These are phyloP conservation scores for Falcaria lacertinaria DNA, from an alignment of 2,888 invertebrate genomes.

Conservation along the genomic window DNA sequence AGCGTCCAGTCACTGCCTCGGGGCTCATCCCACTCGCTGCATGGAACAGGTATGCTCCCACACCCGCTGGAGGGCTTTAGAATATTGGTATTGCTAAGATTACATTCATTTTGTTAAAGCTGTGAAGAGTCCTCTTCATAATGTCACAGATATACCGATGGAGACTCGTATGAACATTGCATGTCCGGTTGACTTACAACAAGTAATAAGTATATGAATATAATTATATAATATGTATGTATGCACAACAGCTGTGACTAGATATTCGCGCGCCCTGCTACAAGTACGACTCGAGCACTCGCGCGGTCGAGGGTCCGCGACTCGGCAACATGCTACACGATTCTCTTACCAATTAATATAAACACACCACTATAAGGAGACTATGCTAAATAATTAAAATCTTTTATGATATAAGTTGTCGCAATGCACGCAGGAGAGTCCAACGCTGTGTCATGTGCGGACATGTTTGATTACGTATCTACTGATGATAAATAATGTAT, in stretches of 20 bases:
- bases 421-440: neutral
- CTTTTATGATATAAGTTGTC: slow-evolving; percentile 1
- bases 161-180: slow-evolving; percentile 24
- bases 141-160: slow-evolving; percentile 24
- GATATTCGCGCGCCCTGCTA: slow-evolving; percentile 41
- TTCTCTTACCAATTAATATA: slow-evolving; percentile 24
- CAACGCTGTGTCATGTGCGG: neutral
- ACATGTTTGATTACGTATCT: too few relatives aligned
- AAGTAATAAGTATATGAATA: slow-evolving; percentile 17
- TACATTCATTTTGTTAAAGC: slow-evolving; percentile 42
- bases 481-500: too few relatives aligned
- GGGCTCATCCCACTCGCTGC: slow-evolving; percentile 1
- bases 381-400: slow-evolving; percentile 16
- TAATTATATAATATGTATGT: slow-evolving; percentile 18
- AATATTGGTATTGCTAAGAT: slow-evolving; percentile 42
- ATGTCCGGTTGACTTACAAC: slow-evolving; percentile 11
- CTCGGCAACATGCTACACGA: slow-evolving; percentile 28
- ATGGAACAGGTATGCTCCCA: slow-evolving; percentile 13
- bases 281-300: too few relatives aligned
- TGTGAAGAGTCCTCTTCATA: slow-evolving; percentile 35
- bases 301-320: slow-evolving; percentile 26
- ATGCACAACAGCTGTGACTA: slow-evolving; percentile 69
- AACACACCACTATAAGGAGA: slow-evolving; percentile 31
- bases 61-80: slow-evolving; percentile 33
- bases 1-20: too few relatives aligned